Conservation (phyloP, 2,888 invertebrate species). For the Mantis religiosa region DNA sequence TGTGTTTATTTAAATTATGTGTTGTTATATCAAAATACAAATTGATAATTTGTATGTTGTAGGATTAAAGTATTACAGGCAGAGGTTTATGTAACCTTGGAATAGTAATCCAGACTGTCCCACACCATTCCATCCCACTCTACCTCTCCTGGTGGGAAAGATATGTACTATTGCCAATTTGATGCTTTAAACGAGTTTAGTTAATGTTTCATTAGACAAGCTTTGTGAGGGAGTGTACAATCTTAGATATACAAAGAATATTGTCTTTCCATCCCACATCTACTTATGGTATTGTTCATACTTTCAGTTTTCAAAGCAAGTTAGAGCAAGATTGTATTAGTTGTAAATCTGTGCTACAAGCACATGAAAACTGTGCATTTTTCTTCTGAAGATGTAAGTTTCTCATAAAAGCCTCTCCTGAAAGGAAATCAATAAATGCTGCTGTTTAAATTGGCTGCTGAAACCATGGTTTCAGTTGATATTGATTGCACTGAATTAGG, state of each 20-base stretch:
- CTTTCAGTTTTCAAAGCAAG: background rate
- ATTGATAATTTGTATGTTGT: too few species aligned
- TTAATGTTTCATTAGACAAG: too few species aligned
- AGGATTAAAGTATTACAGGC: too few species aligned
- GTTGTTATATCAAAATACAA: too few species aligned
- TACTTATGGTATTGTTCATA: background rate
- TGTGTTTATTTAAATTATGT: too few species aligned
- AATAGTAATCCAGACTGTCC: too few species aligned
- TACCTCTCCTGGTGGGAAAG: too few species aligned
- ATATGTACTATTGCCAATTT: too few species aligned
- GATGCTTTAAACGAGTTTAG: too few species aligned
- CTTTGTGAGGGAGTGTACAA: too few species aligned
- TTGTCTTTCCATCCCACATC: background rate
- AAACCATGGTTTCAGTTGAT: background rate
- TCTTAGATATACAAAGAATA: background rate
- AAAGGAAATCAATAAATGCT: background rate
- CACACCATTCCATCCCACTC: too few species aligned
- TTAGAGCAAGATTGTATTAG: background rate
- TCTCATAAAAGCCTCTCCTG: background rate
- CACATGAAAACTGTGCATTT: background rate
- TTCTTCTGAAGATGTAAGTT: background rate
- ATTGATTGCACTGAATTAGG: background rate
- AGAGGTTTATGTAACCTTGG: too few species aligned
- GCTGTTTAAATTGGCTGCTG: background rate
- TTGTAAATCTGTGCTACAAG: background rate